Conservation (phyloP, 2,113 vertebrate genomes). For the Amphilophus citrinellus region DNA sequence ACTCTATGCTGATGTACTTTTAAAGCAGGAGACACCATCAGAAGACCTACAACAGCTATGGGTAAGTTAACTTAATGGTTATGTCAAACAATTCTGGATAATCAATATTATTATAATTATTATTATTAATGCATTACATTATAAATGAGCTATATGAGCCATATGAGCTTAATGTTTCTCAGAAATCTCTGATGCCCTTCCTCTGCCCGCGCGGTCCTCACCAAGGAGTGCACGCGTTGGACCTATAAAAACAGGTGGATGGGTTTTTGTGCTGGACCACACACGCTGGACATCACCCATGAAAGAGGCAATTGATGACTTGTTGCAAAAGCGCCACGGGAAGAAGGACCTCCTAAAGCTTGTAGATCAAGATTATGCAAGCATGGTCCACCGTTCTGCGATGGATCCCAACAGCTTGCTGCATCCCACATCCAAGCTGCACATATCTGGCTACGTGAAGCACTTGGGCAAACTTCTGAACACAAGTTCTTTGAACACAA, state of each 20-base stretch:
- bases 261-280: neutral
- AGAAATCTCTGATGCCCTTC: neutral
- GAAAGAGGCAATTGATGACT: neutral
- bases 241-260: neutral
- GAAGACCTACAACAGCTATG: neutral
- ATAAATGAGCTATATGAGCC: too few relatives aligned
- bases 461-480: too few relatives aligned
- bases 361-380: neutral
- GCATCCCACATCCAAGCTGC: too few relatives aligned
- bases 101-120: rapidly evolving
- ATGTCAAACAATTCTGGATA: neutral
- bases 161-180: neutral
- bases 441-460: too few relatives aligned
- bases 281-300: neutral
- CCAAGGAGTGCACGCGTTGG: neutral
- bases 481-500: neutral
- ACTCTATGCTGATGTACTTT: rapidly evolving
- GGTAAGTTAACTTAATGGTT: rapidly evolving
- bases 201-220: neutral
- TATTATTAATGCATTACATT: neutral
- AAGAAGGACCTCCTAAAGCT: neutral
- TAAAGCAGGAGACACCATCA: rapidly evolving
- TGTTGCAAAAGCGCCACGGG: neutral
- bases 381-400: neutral
- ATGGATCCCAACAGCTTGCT: too few relatives aligned